Percentiles rank a stretch among this genome's conserved stretches.
phyloP scores from a whole-genome alignment of 2,797 vertebrate species.

The Threskiornis aethiopicus region DNA sequence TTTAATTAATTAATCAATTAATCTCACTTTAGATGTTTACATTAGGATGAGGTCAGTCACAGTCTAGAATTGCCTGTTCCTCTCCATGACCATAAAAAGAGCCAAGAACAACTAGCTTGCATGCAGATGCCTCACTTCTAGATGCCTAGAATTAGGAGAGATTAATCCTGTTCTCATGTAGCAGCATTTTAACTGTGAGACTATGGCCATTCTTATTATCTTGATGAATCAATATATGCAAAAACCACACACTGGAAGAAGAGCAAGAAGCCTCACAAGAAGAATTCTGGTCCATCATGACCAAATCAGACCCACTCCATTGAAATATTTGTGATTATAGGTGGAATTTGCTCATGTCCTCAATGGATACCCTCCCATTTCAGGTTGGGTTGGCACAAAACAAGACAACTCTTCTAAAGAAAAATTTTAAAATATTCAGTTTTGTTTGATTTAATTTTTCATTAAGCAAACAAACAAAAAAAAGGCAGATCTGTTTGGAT shows the following conservation, averaged over 20 bases:
- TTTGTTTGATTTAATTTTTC: neutral
- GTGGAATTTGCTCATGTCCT: neutral
- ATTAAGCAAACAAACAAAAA: neutral
- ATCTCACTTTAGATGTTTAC: neutral
- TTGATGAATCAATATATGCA: neutral
- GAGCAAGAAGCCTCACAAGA: neutral
- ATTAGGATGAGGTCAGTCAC: neutral
- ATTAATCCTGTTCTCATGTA: neutral
- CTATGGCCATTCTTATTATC: neutral
- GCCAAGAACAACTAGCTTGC: neutral
- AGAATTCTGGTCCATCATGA: rapidly evolving
- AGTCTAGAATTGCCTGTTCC: neutral
- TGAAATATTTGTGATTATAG: neutral
- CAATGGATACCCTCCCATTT: neutral
- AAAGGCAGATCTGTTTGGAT: neutral
- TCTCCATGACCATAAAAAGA: neutral
- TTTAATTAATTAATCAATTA: neutral
- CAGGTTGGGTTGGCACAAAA: neutral
- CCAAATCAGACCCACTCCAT: rapidly evolving
- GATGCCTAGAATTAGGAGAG: neutral
- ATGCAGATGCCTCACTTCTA: neutral
- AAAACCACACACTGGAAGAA: neutral
- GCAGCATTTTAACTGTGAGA: neutral
- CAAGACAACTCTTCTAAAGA: neutral
- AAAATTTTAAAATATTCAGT: neutral